Evolutionary conservation across 2,888 invertebrate species (phyloP).

Genomic region (Galeruca laticollis): DNA sequence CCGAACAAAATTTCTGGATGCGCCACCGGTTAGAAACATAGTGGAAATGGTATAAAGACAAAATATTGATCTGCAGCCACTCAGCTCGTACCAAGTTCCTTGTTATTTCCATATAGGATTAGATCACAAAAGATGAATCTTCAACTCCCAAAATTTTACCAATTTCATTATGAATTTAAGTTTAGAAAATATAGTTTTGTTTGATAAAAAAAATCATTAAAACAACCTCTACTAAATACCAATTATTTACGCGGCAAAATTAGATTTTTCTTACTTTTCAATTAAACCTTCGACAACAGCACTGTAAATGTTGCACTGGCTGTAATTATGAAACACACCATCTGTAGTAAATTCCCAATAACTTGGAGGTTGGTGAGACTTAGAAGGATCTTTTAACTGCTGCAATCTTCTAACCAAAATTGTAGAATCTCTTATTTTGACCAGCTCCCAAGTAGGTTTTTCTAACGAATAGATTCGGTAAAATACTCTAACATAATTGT

Average conservation of each 20-base stretch:
- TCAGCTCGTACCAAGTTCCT: too few species aligned
- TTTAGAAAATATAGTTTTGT: too few species aligned
- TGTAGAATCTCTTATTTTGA: slow-evolving; percentile 60
- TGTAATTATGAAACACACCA: slow-evolving; percentile 63
- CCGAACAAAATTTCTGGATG: too few species aligned
- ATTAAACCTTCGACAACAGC: slow-evolving; percentile 58
- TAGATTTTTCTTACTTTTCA: slow-evolving; percentile 58
- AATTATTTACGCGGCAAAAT: too few species aligned
- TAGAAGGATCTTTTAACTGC: slow-evolving; percentile 52
- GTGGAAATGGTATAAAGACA: too few species aligned
- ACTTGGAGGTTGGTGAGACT: slow-evolving; percentile 50
- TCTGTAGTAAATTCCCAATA: slow-evolving; percentile 65
- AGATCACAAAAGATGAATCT: too few species aligned
- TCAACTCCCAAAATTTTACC: too few species aligned
- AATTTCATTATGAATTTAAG: too few species aligned
- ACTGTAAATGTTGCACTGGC: slow-evolving; percentile 62
- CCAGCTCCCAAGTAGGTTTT: slow-evolving; percentile 56
- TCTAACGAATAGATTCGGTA: slow-evolving; percentile 58
- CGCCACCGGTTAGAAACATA: too few species aligned
- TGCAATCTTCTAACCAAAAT: slow-evolving; percentile 63
- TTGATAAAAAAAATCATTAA: too few species aligned
- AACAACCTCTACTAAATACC: neutral
- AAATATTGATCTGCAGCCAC: too few species aligned
- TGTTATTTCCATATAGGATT: too few species aligned
- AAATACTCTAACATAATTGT: slow-evolving; percentile 54